Evolutionary conservation across 2,888 invertebrate genomes (phyloP).

Genomic region (Tipula lateralis): DNA sequence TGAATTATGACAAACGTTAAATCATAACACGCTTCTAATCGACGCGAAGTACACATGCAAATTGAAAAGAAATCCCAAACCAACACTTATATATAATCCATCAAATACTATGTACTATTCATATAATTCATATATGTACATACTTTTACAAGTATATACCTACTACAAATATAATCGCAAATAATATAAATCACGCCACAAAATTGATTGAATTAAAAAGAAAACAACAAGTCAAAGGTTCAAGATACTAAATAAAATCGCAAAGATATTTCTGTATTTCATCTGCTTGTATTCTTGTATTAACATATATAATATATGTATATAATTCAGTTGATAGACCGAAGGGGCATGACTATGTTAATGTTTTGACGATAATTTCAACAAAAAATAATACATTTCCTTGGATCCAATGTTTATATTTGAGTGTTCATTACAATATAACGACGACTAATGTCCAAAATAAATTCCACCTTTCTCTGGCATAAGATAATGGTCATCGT

Average conservation of each 20-base stretch:
- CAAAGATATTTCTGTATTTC: neutral
- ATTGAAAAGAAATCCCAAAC: neutral
- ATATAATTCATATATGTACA: neutral
- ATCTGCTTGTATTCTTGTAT: neutral
- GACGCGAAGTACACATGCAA: neutral
- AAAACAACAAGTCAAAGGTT: conserved; percentile 9
- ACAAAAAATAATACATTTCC: neutral
- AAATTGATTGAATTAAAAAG: neutral
- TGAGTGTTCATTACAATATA: neutral
- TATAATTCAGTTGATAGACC: neutral
- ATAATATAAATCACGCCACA: conserved; percentile 24
- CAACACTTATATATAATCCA: neutral
- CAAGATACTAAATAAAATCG: neutral
- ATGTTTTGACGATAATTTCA: neutral
- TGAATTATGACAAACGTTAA: neutral
- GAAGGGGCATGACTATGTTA: neutral
- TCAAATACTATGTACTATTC: neutral
- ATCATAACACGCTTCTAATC: neutral
- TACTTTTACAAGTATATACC: neutral
- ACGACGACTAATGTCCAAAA: neutral
- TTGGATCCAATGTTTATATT: neutral
- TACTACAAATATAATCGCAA: neutral
- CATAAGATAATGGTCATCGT: neutral
- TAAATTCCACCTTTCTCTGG: neutral
- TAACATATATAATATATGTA: neutral